phyloP scores from a whole-genome alignment of 2,888 invertebrate genomes.

The Harpalus rufipes region DNA sequence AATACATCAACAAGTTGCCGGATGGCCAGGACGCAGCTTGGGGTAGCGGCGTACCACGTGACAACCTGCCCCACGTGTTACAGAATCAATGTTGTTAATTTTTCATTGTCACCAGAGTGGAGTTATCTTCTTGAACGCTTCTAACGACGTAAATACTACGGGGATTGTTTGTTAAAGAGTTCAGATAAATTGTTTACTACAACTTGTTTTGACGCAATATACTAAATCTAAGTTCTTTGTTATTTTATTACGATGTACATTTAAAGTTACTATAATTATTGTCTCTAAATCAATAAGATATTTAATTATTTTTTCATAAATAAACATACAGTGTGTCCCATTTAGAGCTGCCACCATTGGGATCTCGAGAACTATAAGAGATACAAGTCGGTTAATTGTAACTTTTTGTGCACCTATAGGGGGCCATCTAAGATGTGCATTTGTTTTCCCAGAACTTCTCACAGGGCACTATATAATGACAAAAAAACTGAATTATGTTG shows the following conservation, averaged over 20 bases:
- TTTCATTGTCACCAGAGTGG: constrained; percentile 40
- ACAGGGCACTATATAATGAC: no score
- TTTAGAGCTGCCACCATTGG: no score
- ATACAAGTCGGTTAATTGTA: no score
- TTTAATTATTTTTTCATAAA: no score
- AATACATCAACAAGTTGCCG: constrained; percentile 55
- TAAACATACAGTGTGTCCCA: no score
- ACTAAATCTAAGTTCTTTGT: neutral
- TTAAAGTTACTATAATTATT: no score
- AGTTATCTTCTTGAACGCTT: constrained; percentile 38
- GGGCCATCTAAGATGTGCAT: no score
- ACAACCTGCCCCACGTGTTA: constrained; percentile 32
- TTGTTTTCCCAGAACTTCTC: no score
- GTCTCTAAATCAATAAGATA: no score
- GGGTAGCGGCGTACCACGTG: constrained; percentile 29
- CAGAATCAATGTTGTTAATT: constrained; percentile 54
- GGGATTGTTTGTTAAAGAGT: constrained; percentile 14
- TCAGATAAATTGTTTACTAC: constrained; percentile 13
- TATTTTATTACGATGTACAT: neutral
- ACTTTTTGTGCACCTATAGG: no score
- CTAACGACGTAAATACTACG: constrained; percentile 6
- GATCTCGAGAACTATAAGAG: no score
- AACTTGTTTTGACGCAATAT: constrained; percentile 5
- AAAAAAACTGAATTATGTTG: no score
- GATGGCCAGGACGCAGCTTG: constrained; percentile 18